Evolutionary conservation across 2,113 vertebrate species (phyloP), one percentile per base, ranked within the genome.

Genomic region (Varanus salvator): DNA sequence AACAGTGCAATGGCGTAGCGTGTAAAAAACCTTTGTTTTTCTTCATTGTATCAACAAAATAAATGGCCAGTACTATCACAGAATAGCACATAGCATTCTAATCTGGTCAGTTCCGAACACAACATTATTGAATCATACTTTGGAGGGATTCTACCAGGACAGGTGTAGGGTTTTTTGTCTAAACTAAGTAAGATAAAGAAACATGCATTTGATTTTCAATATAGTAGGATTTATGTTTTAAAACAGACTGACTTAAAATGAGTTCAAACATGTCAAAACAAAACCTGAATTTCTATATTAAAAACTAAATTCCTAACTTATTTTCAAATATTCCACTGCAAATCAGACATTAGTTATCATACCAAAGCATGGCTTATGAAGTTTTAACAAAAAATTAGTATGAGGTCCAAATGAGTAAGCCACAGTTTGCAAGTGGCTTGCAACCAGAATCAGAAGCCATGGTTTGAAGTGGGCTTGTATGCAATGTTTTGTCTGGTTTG

Each of bases 21-120:
- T 89, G 25, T 84, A 87, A 25, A 66, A 86, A 50, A 86, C 57
- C 81, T 72, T 19, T 72, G 84, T 54, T 76, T 78, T 25, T 86
- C 38, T 80, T 27, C 9, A 78, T 52, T 38, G 1, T 87, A 25
- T 9, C 31, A 75, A 68, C 75, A 92, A 93, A 93, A 91, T 88
- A 91, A 80, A 77, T 87, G 89, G 77, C 87, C 89, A 95, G 87
- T 92, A 44, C 9, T 4, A 31, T 60, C n/a, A 80, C 12, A 91
- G 66, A 89, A 83, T 48, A 87, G 89, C 50, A 87, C 38, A 68
- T 77, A 54, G 71, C 75, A 86, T 86, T 91, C 78, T 87, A 89
- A 4, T 23, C 4, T 50, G 23, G 74, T 57, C 31, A 76, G 44
- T 68, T 76, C 23, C 50, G 44, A 66, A 66, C 29, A 76, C 75